These are phyloP conservation scores for Hylaeus volcanicus DNA, from an alignment of 1,140 invertebrate genomes.

Conservation along the genomic window DNA sequence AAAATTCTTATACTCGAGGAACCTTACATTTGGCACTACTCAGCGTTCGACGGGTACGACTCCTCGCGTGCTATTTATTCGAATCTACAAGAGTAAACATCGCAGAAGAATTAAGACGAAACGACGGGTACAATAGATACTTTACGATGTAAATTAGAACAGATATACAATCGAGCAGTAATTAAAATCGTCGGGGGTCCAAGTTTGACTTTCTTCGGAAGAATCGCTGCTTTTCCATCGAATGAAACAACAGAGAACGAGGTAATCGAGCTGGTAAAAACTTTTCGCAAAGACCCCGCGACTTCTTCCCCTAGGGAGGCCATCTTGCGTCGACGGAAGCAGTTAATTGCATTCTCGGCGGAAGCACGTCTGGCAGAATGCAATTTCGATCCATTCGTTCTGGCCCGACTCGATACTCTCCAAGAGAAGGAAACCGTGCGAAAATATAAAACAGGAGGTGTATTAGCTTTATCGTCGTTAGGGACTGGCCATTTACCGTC, in stretches of 20 bases:
- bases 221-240: not conserved
- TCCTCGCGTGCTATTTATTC: too few relatives aligned
- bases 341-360: conserved; percentile 61
- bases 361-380: conserved; percentile 56
- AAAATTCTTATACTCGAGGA: too few relatives aligned
- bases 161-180: too few relatives aligned
- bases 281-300: conserved; percentile 26
- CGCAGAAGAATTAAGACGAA: too few relatives aligned
- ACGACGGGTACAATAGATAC: too few relatives aligned
- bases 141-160: too few relatives aligned
- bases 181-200: too few relatives aligned
- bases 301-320: conserved; percentile 6
- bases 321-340: conserved; percentile 40
- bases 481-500: not conserved
- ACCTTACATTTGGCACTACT: too few relatives aligned
- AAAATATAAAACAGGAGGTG: conserved; percentile 33
- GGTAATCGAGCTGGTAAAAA: not conserved
- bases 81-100: too few relatives aligned
- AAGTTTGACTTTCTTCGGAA: not conserved
- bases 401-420: not conserved
- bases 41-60: too few relatives aligned
- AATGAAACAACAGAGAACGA: not conserved
- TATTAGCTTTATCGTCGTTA: conserved; percentile 43
- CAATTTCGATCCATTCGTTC: conserved; percentile 57
- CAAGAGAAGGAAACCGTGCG: not conserved